These are phyloP conservation scores for Polyommatus iphigenia DNA, from an alignment of 2,888 invertebrate species.

Conservation along the genomic window DNA sequence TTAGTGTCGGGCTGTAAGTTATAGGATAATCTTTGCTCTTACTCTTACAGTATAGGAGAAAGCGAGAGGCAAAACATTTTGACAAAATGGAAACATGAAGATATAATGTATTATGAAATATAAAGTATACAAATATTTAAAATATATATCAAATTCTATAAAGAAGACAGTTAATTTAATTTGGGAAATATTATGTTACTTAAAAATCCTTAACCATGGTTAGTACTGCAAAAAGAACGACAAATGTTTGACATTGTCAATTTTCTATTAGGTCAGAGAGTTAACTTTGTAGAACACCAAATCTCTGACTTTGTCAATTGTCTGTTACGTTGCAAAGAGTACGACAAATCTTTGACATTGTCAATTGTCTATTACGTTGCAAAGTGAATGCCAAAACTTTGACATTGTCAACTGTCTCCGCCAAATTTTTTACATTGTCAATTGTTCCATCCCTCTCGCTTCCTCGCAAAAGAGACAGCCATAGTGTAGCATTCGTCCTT, in stretches of 20 bases:
- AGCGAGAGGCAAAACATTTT: background rate
- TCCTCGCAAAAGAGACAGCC: conserved; percentile 34
- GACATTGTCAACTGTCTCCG: background rate
- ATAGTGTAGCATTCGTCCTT: conserved; percentile 69
- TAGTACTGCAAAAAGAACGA: background rate
- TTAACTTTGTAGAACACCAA: background rate
- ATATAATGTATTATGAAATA: background rate
- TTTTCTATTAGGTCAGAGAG: no score
- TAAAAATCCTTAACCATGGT: no score
- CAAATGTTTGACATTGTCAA: background rate
- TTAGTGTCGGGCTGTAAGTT: conserved; percentile 39
- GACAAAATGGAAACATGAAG: background rate
- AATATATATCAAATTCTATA: no score
- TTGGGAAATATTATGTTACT: no score
- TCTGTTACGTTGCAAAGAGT: no score
- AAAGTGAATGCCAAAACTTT: background rate
- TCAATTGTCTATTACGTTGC: no score
- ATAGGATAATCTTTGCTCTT: conserved; percentile 11
- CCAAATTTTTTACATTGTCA: background rate
- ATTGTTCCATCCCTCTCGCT: background rate
- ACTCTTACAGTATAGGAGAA: background rate
- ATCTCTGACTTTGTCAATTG: background rate
- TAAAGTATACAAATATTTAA: background rate
- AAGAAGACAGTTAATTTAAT: no score
- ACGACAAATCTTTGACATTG: no score